Base-by-base conservation (phyloP, 2,797 vertebrate genomes). In the Ambastaia sidthimunki region DNA sequence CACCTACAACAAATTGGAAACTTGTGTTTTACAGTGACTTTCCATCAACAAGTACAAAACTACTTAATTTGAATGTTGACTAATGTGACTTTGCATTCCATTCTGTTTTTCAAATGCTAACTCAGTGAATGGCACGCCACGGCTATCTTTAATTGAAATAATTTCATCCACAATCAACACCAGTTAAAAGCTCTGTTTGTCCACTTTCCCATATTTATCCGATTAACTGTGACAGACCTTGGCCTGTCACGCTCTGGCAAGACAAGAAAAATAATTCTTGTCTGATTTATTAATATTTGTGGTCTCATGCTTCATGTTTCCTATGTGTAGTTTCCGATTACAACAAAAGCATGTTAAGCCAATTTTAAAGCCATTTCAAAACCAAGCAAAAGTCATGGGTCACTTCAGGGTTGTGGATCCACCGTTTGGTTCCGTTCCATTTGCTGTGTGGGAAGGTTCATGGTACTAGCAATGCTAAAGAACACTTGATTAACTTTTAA, bases 211-310 rank as follows among this genome's bases (percentile, higher is more conserved):
- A 73, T 28, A 57, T 65, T 44, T 60, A 65, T 41, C 60, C 4
- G 21, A 28, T 80, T 57, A 57, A 25, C 18, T 65, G 37, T 60
- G 2, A 52, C 21, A 62, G 11, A 71, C 59, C 18, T 16, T 41
- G 55, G 44, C n/a, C 31, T 13, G 19, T 67, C 15, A 5, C 34
- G n/a, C 37, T 21, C n/a, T 31, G 23, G 50, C 3, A 75, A 37
- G 25, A 2, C 19, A 67, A 34, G 10, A 19, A 13, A 63, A 55
- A 71, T 25, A 21, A 37, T 1, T 60, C n/a, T 31, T 82, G 19
- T 73, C 19, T 10, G 16, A 73, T 73, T 62, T 69, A 74, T 78
- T 69, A n/a, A 76, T 44, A 78, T 60, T 47, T 54, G 1, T 50
- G 16, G 10, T 59, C 70, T 69, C 25, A 63, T 63, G 60, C 13